A percentile compares a stretch with the other conserved stretches of the same genome.
Conservation (phyloP, 1,140 invertebrate genomes). For the Calliopsis andreniformis region DNA sequence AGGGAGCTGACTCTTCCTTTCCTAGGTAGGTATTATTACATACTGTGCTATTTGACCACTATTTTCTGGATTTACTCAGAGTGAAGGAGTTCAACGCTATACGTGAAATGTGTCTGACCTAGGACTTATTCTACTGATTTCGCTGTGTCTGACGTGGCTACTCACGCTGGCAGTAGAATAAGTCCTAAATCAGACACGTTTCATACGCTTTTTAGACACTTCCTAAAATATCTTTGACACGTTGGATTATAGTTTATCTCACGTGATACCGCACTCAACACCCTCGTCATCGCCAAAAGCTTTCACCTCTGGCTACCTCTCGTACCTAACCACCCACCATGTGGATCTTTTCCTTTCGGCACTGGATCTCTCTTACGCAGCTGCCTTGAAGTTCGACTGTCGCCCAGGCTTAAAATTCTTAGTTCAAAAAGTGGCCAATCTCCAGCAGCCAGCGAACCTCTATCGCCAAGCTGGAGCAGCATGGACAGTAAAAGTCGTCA, state of each 20-base stretch:
- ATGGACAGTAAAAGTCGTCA: conserved; percentile 94
- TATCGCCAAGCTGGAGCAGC: conserved; percentile 96
- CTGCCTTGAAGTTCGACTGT: conserved; percentile 92
- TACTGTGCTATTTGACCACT: no score
- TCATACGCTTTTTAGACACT: no score
- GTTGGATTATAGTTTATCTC: conserved; percentile 70
- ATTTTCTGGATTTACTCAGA: no score
- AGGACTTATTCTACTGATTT: no score
- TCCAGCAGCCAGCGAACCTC: conserved; percentile 93
- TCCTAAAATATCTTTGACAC: background rate
- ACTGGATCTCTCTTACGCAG: conserved; percentile 89
- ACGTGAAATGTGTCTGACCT: no score
- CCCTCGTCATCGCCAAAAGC: conserved; percentile 82
- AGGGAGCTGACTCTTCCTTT: conserved; percentile 82
- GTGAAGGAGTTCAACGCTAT: no score
- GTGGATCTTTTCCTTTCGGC: conserved; percentile 86
- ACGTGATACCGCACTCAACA: conserved; percentile 76
- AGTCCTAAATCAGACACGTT: no score
- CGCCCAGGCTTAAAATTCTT: conserved; percentile 95
- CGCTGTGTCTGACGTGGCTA: no score
- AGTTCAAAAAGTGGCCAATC: conserved; percentile 94
- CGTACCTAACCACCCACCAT: conserved; percentile 62
- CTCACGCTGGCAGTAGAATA: no score
- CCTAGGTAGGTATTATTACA: conserved; percentile 80
- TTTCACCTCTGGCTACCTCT: conserved; percentile 43